These are phyloP conservation scores for Speoplatyrhinus poulsoni DNA, from an alignment of 2,113 vertebrate genomes.

Conservation along the genomic window DNA sequence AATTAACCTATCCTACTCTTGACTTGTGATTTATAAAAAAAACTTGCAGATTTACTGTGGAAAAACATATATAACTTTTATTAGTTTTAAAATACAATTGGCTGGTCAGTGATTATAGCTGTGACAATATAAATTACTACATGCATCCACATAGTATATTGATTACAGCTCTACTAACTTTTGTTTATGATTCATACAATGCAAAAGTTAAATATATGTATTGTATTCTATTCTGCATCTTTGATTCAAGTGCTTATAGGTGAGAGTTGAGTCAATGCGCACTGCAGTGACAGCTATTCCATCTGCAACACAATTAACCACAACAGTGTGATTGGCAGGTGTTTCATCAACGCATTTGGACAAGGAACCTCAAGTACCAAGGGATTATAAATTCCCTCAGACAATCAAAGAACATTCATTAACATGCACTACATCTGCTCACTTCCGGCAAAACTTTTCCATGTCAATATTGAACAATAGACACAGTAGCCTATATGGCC, in stretches of 20 bases:
- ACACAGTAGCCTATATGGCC: neutral
- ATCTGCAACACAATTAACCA: constrained; percentile 59
- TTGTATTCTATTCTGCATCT: neutral
- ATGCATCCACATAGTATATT: too few relatives aligned
- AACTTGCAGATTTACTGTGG: too few relatives aligned
- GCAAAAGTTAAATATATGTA: too few relatives aligned
- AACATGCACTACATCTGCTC: neutral
- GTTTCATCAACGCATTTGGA: constrained; percentile 65
- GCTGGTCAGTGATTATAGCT: too few relatives aligned
- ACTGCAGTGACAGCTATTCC: constrained; percentile 53
- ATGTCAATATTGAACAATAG: neutral
- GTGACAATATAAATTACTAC: too few relatives aligned
- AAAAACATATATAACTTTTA: too few relatives aligned
- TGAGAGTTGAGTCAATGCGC: constrained; percentile 41
- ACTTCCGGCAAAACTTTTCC: neutral
- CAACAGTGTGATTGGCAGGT: constrained; percentile 53
- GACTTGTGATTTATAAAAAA: too few relatives aligned
- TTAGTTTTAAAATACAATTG: too few relatives aligned
- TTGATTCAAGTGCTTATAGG: constrained; percentile 9
- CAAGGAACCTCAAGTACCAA: constrained; percentile 28
- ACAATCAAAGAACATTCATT: constrained; percentile 17
- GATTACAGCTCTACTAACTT: too few relatives aligned
- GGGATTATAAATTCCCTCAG: constrained; percentile 22
- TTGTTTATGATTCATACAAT: too few relatives aligned
- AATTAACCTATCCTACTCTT: too few relatives aligned